A percentile compares a stretch with the other conserved stretches of the same genome.
Conservation (phyloP, 2,113 vertebrate species). For the Gobius niger region DNA sequence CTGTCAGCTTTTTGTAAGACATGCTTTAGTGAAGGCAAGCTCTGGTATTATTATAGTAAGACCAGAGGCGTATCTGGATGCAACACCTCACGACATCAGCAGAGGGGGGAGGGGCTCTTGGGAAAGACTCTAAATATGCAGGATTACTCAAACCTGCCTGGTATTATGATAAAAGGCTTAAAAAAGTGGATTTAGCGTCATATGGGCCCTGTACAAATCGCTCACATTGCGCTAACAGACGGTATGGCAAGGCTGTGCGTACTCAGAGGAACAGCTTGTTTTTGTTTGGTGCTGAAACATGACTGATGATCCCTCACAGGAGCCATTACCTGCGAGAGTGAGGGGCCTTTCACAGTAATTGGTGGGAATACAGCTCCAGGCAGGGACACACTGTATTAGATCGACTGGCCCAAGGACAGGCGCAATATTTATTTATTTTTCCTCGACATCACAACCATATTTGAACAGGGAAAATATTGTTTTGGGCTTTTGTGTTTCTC, state of each 20-base stretch:
- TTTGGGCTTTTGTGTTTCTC: not conserved
- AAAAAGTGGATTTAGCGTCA: too few species aligned
- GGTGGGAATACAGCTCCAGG: slow-evolving; percentile 25
- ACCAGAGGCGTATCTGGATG: too few species aligned
- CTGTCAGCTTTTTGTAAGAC: too few species aligned
- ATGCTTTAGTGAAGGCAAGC: too few species aligned
- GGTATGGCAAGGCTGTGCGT: not conserved
- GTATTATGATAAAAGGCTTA: too few species aligned
- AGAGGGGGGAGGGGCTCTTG: too few species aligned
- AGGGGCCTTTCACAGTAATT: slow-evolving; percentile 40
- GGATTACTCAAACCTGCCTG: too few species aligned
- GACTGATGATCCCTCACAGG: slow-evolving; percentile 26
- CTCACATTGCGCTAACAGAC: not conserved
- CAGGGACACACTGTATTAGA: slow-evolving; percentile 14
- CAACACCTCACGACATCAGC: too few species aligned
- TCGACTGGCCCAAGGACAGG: slow-evolving; percentile 28
- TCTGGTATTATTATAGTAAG: too few species aligned
- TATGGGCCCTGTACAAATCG: not conserved
- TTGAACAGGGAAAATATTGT: slow-evolving; percentile 25
- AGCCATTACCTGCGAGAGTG: slow-evolving; percentile 26
- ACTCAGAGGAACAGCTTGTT: not conserved
- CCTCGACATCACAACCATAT: slow-evolving; percentile 24
- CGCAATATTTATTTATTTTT: slow-evolving; percentile 18
- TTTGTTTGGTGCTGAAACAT: slow-evolving; percentile 20
- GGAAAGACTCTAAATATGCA: too few species aligned